Evolutionary conservation across 2,797 vertebrate species (phyloP).

Genomic region (Acropternis orthonyx): DNA sequence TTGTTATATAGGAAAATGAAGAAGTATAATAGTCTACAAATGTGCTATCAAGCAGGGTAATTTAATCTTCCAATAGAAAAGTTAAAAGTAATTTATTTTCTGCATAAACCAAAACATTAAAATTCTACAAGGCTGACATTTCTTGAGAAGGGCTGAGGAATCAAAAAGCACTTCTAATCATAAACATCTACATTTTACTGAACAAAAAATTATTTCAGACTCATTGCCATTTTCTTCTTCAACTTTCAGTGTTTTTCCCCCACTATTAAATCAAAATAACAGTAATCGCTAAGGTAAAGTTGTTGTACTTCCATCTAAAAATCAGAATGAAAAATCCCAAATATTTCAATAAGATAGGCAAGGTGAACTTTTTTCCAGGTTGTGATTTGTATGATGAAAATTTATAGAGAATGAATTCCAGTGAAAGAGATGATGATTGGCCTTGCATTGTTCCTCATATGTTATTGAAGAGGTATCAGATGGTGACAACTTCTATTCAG

Average conservation of each 20-base stretch:
- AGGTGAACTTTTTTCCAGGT: background rate
- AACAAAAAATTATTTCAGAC: background rate
- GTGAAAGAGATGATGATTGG: background rate
- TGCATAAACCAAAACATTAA: background rate
- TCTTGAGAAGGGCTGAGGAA: background rate
- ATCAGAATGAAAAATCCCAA: background rate
- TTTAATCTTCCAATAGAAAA: background rate
- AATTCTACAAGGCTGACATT: background rate
- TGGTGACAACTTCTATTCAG: background rate
- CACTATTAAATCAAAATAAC: background rate
- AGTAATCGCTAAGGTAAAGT: background rate
- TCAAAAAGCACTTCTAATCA: background rate
- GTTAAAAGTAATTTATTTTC: background rate
- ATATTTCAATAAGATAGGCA: background rate
- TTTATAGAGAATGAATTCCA: background rate
- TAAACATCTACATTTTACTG: background rate
- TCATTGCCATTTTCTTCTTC: background rate
- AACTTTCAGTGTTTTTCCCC: fast-evolving
- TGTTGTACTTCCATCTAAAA: background rate
- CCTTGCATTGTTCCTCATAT: background rate
- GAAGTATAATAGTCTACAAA: background rate
- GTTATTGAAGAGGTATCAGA: background rate
- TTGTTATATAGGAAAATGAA: background rate
- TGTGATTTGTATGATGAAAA: background rate
- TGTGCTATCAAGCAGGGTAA: background rate